These are phyloP conservation scores for Nematopogon swammerdamellus DNA, from an alignment of 2,888 invertebrate genomes.

Conservation along the genomic window DNA sequence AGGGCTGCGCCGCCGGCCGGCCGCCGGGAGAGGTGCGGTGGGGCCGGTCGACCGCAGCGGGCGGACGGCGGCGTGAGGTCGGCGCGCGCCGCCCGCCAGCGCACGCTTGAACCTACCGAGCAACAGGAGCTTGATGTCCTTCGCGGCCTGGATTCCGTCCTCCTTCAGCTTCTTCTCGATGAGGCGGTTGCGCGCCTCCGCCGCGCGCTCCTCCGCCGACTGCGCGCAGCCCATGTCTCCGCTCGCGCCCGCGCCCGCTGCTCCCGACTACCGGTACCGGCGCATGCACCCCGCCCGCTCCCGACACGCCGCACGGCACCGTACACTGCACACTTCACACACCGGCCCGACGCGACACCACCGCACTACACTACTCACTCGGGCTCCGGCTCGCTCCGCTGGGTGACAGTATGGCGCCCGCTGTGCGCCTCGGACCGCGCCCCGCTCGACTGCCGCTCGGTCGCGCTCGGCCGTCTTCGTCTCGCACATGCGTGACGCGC, in stretches of 20 bases:
- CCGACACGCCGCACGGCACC: constrained; percentile 37
- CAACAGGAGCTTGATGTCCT: constrained; percentile 97
- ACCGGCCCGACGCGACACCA: background rate
- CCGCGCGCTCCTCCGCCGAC: constrained; percentile 99
- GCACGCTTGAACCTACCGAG: constrained; percentile 67
- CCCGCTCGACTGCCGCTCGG: constrained; percentile 58
- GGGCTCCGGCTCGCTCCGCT: constrained; percentile 24
- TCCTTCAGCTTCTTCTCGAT: constrained; percentile 98
- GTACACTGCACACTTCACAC: constrained; percentile 25
- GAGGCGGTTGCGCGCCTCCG: constrained; percentile 94
- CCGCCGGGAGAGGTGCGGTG: too few relatives aligned
- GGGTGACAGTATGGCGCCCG: constrained; percentile 57
- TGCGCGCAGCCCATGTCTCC: constrained; percentile 96
- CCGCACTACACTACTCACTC: background rate
- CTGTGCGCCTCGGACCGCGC: constrained; percentile 61
- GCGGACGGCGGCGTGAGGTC: background rate
- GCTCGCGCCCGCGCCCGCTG: constrained; percentile 45
- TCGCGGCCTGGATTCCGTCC: constrained; percentile 97
- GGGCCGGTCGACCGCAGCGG: too few relatives aligned
- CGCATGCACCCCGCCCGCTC: constrained; percentile 49
- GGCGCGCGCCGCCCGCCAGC: background rate
- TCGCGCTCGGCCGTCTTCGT: constrained; percentile 43
- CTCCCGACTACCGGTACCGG: constrained; percentile 52
- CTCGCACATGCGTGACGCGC: constrained; percentile 47
- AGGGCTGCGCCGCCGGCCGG: too few relatives aligned